Evolutionary conservation across 2,797 vertebrate species (phyloP), one percentile per base, ranked within the genome.

Genomic region (Numenius phaeopus): DNA sequence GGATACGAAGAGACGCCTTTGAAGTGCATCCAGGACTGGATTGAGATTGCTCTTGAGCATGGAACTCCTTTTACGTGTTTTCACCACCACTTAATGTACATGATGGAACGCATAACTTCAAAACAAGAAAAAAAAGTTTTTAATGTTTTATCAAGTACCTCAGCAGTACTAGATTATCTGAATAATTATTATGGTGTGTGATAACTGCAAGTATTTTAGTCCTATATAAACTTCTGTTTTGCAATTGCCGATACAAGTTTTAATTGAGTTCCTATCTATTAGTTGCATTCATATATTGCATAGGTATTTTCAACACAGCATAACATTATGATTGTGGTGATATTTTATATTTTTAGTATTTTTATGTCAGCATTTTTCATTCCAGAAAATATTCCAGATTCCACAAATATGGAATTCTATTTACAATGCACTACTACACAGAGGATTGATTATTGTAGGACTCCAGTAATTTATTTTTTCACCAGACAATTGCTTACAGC

Each of bases 11-110:
- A 99, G 72, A 99, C 99, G 3, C 99, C 99, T 30, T 83, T 99
- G 92, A 97, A 99, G 96, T 99, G 99, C 91, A 96, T 99, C 96
- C 99, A 99, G 99, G 99, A 99, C 98, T 99, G 99, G 99, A 98
- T 99, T 98, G 98, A 99, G 94, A 98, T 99, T 65, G 98, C 99
- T 72, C 91, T 99, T 77, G 98, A 99, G 81, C 99, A 99, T 7
- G 99, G 99, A 82, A 99, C 99, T 69, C 99, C 99, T 14, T 99
- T 99, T 95, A 99, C 98, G 1, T 99, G 99, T 97, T 99, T 99
- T 95, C 99, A 99, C 97, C 99, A 99, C 64, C 99, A 99, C 97
- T 98, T 99, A 62, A 99, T 99, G 95, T 99, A 99, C 98, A 99
- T 99, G 99, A 98, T 99, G 98, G 99, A 99, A 97, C 99, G 98